Base-by-base conservation (phyloP, 2,888 invertebrate genomes). In the Sceliomorpha sp. region DNA sequence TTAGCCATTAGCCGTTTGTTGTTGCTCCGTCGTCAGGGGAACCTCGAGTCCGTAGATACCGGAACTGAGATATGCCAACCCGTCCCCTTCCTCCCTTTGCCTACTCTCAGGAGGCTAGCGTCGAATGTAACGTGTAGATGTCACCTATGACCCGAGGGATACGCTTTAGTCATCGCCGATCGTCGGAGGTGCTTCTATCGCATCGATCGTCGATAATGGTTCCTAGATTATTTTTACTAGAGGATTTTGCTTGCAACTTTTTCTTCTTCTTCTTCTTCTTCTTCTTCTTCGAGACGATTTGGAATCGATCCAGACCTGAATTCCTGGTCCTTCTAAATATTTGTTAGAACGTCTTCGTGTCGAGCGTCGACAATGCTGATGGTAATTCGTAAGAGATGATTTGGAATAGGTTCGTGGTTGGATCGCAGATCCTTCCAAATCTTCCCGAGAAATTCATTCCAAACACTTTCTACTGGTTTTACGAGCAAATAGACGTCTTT, bases 1-100 rank as follows among this genome's bases (percentile, higher is more conserved):
- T 78, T 77, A 77, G 78, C 82, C 82, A 82, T 85, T 84, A 83
- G 81, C 78, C 78, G 81, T 85, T 85, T 86, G 87, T 87, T 87
- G 84, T 85, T 80, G 78, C 74, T 74, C 70, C 56, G 86, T 87
- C 80, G 85, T 80, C 85, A 81, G 75, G 86, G 85, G 73, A 78
- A 86, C 82, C 72, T 68, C 69, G 73, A 76, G 76, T 77, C 62
- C 76, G 80, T 81, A 83, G 83, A 85, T 86, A 86, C 79, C 79
- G 83, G 78, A 81, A 85, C 79, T 78, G 75, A 82, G 85, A 85
- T 85, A 86, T 80, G 81, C 78, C 73, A 70, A 74, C 72, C 66
- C 63, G n/a, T n/a, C n/a, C n/a, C n/a, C 59, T 60, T 74, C 69
- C 62, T 59, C 58, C 48, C 36, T 51, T 45, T 69, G 62, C 66